Percentiles rank a stretch among this genome's conserved stretches.
These are phyloP conservation scores for Elachura formosa DNA, from an alignment of 2,113 vertebrate species.

Conservation along the genomic window DNA sequence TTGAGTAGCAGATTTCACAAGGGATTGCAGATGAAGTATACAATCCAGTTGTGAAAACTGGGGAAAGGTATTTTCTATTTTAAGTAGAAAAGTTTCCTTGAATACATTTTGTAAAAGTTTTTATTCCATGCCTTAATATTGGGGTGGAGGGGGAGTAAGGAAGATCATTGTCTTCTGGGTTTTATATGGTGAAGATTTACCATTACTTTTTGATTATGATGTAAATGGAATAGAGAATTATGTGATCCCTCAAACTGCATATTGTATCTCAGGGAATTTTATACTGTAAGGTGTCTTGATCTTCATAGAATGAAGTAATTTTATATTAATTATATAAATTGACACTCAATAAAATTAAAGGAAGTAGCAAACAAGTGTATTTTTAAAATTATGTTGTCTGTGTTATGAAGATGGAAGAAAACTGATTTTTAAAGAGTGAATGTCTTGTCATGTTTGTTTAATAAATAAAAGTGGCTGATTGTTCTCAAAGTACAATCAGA, in stretches of 20 bases:
- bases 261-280: constrained; percentile 57
- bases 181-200: neutral
- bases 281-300: neutral
- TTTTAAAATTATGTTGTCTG: neutral
- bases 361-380: neutral
- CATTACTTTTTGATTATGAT: neutral
- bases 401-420: neutral
- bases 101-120: neutral
- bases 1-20: neutral
- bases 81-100: neutral
- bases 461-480: neutral
- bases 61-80: neutral
- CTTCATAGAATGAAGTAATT: neutral
- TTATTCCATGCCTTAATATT: neutral
- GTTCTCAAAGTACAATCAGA: neutral
- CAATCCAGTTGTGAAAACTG: neutral
- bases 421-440: neutral
- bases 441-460: neutral
- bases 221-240: neutral
- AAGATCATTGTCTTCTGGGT: neutral
- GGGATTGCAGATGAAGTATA: neutral
- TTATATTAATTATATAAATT: neutral
- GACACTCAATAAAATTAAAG: constrained; percentile 12
- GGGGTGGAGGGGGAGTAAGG: neutral
- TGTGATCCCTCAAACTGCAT: neutral